phyloP scores from a whole-genome alignment of 1,140 invertebrate genomes.

The Procambarus clarkii region DNA sequence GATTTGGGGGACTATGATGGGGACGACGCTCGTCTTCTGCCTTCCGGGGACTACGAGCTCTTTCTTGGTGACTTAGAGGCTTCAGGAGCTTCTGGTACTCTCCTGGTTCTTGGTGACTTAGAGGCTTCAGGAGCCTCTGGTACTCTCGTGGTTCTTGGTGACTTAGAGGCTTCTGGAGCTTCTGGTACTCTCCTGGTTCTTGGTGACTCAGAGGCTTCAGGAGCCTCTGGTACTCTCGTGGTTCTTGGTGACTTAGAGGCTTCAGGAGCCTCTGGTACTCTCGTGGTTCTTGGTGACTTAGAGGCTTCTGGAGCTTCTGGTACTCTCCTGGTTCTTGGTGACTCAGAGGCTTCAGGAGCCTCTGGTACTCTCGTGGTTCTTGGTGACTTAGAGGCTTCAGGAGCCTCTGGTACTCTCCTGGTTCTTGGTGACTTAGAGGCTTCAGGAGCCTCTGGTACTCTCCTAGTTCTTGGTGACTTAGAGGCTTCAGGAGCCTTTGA shows the following conservation, averaged over 20 bases:
- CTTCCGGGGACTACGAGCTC: too few relatives aligned
- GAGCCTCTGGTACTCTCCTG: not conserved
- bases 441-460: not conserved
- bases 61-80: not conserved
- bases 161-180: too few relatives aligned
- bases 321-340: not conserved
- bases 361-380: too few relatives aligned
- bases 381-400: not conserved
- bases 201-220: not conserved
- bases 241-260: not conserved
- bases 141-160: not conserved
- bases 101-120: not conserved
- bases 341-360: too few relatives aligned
- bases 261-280: not conserved
- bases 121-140: not conserved
- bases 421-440: not conserved
- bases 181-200: not conserved
- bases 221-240: too few relatives aligned
- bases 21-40: too few relatives aligned
- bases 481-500: too few relatives aligned
- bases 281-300: not conserved
- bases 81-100: too few relatives aligned
- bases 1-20: too few relatives aligned
- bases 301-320: not conserved
- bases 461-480: not conserved